Evolutionary conservation across 2,113 vertebrate genomes (phyloP).

Genomic region (Oreotrochilus melanogaster): DNA sequence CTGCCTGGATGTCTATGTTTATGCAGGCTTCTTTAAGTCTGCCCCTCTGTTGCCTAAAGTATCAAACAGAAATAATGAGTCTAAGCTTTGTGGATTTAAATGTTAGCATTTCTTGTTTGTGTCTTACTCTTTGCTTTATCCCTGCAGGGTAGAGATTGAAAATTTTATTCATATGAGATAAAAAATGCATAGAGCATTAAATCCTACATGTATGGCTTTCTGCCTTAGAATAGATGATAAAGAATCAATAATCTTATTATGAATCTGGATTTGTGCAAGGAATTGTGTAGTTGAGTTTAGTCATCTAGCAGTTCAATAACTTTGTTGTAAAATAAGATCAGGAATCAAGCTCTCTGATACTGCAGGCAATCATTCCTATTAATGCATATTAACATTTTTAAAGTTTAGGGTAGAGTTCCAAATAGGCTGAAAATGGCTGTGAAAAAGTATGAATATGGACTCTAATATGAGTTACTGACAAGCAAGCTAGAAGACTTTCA

Average conservation of each 20-base stretch:
- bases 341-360: constrained; percentile 14
- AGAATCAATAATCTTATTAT: constrained; percentile 59
- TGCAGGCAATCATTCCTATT: constrained; percentile 41
- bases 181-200: constrained; percentile 33
- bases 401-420: constrained; percentile 58
- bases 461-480: constrained; percentile 38
- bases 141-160: background rate
- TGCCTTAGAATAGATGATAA: constrained; percentile 41
- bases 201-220: background rate
- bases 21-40: background rate
- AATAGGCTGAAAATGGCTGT: constrained; percentile 48
- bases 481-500: constrained; percentile 23
- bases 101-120: constrained; percentile 21
- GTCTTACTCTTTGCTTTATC: constrained; percentile 12
- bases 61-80: constrained; percentile 21
- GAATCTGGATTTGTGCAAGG: background rate
- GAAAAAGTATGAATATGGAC: constrained; percentile 23
- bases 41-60: background rate
- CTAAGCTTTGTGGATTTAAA: constrained; percentile 20
- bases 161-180: constrained; percentile 55
- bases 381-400: constrained; percentile 66
- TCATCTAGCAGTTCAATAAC: constrained; percentile 43
- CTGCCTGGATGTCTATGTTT: background rate
- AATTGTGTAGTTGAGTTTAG: constrained; percentile 17
- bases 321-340: constrained; percentile 52